phyloP scores from a whole-genome alignment of 1,140 invertebrate genomes.

The Elysia chlorotica region DNA sequence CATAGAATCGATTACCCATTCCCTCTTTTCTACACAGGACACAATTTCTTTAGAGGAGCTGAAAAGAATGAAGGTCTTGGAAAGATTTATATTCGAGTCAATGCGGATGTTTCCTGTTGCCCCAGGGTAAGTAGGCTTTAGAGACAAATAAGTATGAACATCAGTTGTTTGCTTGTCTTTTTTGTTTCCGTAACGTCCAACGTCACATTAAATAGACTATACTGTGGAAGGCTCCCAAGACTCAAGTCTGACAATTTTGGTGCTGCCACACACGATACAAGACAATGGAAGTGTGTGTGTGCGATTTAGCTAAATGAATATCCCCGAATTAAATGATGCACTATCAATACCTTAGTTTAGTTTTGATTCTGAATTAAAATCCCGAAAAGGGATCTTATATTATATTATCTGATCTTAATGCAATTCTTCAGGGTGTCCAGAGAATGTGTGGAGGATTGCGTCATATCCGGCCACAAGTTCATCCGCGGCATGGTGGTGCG shows the following conservation, averaged over 20 bases:
- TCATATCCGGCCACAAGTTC: background rate
- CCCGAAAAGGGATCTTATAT: background rate
- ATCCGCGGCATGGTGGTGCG: slow-evolving; percentile 5
- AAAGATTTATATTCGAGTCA: slow-evolving; percentile 4
- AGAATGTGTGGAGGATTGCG: slow-evolving; percentile 8
- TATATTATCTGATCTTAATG: background rate
- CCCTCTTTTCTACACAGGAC: background rate
- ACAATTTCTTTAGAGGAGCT: background rate
- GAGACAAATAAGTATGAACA: background rate
- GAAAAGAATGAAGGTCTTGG: background rate
- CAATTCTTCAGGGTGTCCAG: slow-evolving; percentile 2
- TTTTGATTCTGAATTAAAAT: background rate
- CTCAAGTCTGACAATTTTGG: too few species aligned
- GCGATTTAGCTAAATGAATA: too few species aligned
- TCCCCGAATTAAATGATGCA: too few species aligned
- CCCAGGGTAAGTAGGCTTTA: background rate
- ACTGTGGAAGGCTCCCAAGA: too few species aligned
- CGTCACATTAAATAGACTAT: too few species aligned
- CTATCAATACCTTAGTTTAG: too few species aligned
- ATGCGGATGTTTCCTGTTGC: slow-evolving; percentile 1
- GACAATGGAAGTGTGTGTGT: too few species aligned
- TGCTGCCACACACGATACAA: too few species aligned
- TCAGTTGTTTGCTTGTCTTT: too few species aligned
- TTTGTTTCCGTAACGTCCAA: too few species aligned
- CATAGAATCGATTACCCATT: background rate